phyloP scores from a whole-genome alignment of 2,888 invertebrate species.

The Emesis furor region DNA sequence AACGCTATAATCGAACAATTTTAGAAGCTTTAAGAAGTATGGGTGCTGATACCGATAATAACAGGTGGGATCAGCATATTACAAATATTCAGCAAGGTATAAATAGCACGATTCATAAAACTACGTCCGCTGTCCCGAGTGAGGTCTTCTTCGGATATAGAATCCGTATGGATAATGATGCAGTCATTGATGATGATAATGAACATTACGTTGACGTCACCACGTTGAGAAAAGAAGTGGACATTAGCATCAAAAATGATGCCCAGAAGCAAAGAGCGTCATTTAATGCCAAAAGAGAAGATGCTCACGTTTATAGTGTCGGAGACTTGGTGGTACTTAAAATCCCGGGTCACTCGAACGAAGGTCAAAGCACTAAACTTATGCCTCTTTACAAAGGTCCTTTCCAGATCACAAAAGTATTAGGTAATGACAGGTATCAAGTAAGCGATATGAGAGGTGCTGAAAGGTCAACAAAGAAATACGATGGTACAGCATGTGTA shows the following conservation, averaged over 20 bases:
- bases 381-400: conserved; percentile 71
- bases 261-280: conserved; percentile 46
- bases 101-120: conserved; percentile 45
- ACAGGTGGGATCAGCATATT: conserved; percentile 58
- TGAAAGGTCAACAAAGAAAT: conserved; percentile 55
- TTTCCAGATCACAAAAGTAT: conserved; percentile 63
- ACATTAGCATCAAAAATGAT: neutral
- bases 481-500: conserved; percentile 56
- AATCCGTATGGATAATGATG: conserved; percentile 49
- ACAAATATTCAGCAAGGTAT: conserved; percentile 67
- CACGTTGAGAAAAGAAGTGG: conserved; percentile 9
- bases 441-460: conserved; percentile 66
- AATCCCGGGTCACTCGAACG: conserved; percentile 45
- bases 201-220: conserved; percentile 4
- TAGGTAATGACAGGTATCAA: conserved; percentile 70
- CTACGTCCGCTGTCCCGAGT: conserved; percentile 61
- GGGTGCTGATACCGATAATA: conserved; percentile 66
- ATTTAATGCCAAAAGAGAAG: conserved; percentile 64
- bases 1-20: conserved; percentile 69
- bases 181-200: conserved; percentile 32
- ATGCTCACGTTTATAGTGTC: conserved; percentile 50
- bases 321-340: conserved; percentile 68
- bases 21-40: conserved; percentile 65
- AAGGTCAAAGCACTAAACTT: conserved; percentile 71
- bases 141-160: conserved; percentile 69